Conservation (phyloP, 2,797 vertebrate genomes). For the Anableps anableps region DNA sequence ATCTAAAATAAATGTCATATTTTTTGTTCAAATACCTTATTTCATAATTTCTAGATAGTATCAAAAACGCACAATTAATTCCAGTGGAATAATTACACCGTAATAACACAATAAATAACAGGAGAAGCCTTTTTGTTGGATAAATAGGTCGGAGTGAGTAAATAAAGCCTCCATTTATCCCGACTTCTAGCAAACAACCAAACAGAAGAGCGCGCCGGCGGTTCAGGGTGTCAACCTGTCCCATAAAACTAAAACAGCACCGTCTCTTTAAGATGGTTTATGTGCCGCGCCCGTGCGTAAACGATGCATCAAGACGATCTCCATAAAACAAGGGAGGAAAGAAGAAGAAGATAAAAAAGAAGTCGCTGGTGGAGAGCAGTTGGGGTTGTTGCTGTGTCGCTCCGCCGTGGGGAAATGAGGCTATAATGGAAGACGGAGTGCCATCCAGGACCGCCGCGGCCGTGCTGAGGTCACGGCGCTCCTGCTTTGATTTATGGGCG, state of each 20-base stretch:
- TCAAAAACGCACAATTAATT: constrained; percentile 1
- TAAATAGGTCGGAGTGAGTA: constrained; percentile 44
- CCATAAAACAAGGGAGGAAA: constrained; percentile 45
- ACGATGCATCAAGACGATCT: constrained; percentile 74
- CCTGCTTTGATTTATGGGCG: constrained; percentile 86
- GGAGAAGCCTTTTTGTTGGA: background rate
- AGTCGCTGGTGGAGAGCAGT: constrained; percentile 56
- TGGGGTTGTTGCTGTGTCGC: constrained; percentile 71
- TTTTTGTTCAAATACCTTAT: background rate
- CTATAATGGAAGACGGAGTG: constrained; percentile 85
- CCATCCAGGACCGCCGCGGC: constrained; percentile 76
- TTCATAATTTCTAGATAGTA: constrained; percentile 16
- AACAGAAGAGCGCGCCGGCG: constrained; percentile 34
- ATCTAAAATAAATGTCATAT: background rate
- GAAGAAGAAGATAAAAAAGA: background rate
- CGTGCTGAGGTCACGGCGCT: constrained; percentile 83
- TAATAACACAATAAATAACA: background rate
- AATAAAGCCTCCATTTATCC: constrained; percentile 62
- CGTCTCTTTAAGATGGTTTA: constrained; percentile 50
- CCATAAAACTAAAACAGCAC: constrained; percentile 53
- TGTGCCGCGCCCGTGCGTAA: constrained; percentile 46
- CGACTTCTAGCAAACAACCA: constrained; percentile 24
- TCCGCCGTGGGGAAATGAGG: constrained; percentile 76
- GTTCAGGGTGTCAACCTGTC: constrained; percentile 38
- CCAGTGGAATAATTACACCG: constrained; percentile 9